Evolutionary conservation across 2,113 vertebrate species (phyloP), one percentile per base, ranked within the genome.

Genomic region (Chitala chitala): DNA sequence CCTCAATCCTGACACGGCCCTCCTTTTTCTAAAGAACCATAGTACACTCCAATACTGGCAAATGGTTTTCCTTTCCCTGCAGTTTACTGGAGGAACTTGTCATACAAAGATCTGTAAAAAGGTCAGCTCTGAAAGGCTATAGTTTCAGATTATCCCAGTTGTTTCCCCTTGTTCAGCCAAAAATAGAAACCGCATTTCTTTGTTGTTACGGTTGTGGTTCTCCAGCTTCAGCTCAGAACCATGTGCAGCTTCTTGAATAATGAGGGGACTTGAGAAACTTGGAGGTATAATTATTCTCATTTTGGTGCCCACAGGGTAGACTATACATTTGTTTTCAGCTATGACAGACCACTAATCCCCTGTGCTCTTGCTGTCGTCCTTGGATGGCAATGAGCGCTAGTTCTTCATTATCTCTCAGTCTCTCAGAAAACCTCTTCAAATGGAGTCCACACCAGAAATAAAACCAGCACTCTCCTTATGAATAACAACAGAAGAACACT

Each of bases 201-300:
- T 24, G 53, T 56, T 56, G 64, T 79, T 69, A 75, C 77, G 78
- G 72, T 71, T 71, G 36, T 72, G 81, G 76, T 48, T 51, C 61
- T 38, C 50, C 65, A 73, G 4, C 68, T 59, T 64, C 53, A 13
- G 58, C 53, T 58, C 73, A 79, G 80, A 42, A 68, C 66, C 77
- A 78, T 74, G 75, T 46, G 42, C 42, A 75, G 72, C 80, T 74
- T 24, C 66, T 56, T 81, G 80, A 85, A 78, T 88, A 90, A 88
- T 87, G 84, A 88, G 85, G 81, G 80, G 58, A 78, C 84, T 84
- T 88, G 81, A 88, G 78, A 78, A 78, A 76, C 82, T 86, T 80
- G 84, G 71, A 80, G 89, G 84, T 85, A 84, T 86, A 88, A 91
- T 89, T 90, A 90, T 89, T 91, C 88, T 88, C 84, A 86, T 87